These are phyloP conservation scores for Octomys mimax DNA, from an alignment of 2,797 vertebrate species.

Conservation along the genomic window DNA sequence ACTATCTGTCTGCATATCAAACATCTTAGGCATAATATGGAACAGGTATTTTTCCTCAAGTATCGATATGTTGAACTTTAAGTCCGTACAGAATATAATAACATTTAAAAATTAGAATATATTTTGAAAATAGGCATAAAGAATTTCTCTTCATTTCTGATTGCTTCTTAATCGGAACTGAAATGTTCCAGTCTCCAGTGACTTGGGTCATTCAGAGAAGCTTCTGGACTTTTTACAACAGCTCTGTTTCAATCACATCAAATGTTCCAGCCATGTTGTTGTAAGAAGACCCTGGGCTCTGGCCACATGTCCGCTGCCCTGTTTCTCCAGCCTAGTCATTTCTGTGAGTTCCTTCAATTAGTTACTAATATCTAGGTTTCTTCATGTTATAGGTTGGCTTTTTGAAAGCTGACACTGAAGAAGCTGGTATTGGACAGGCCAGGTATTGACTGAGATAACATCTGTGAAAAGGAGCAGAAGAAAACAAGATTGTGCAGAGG, in stretches of 20 bases:
- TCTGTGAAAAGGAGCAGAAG: neutral
- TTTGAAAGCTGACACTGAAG: constrained; percentile 4
- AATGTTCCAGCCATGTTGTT: neutral
- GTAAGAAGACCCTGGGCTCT: neutral
- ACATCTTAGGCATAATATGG: too few species aligned
- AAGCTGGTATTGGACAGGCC: neutral
- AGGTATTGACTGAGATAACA: constrained; percentile 7
- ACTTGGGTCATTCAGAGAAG: neutral
- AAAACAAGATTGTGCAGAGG: neutral
- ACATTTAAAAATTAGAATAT: too few species aligned
- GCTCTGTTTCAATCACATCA: constrained; percentile 29
- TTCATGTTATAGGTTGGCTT: neutral
- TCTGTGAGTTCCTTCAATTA: constrained; percentile 49
- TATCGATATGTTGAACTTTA: too few species aligned
- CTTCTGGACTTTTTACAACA: constrained; percentile 19
- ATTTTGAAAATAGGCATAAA: too few species aligned
- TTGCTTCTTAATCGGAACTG: constrained; percentile 10
- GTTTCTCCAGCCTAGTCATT: neutral
- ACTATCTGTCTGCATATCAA: too few species aligned
- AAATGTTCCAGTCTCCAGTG: neutral
- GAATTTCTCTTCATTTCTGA: neutral
- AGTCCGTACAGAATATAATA: too few species aligned
- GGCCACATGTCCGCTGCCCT: neutral
- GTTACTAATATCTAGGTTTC: constrained; percentile 40
- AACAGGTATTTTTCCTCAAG: too few species aligned